Conservation (phyloP, 2,797 vertebrate species). For the Onychomys arenicola region DNA sequence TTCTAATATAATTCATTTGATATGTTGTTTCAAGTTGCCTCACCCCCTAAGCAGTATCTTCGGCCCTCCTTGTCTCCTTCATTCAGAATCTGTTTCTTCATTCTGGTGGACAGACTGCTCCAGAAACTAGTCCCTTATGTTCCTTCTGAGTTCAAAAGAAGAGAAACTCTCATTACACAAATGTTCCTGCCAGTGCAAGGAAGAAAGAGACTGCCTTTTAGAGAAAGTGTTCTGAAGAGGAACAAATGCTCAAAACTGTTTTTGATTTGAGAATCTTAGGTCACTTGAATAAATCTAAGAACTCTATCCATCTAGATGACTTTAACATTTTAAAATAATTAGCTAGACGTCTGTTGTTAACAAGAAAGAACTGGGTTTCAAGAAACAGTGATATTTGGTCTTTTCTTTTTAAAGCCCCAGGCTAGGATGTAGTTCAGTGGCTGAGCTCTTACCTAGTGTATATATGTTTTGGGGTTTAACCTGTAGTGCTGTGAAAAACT, state of each 20-base stretch:
- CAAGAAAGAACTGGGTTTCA: background rate
- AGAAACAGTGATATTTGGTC: slow-evolving; percentile 7
- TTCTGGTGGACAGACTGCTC: background rate
- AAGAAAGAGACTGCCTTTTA: slow-evolving; percentile 10
- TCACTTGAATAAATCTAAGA: background rate
- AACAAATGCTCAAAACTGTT: background rate
- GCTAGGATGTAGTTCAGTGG: background rate
- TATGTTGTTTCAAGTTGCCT: background rate
- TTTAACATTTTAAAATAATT: slow-evolving; percentile 24
- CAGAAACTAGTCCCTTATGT: slow-evolving; percentile 2
- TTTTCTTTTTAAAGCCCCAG: background rate
- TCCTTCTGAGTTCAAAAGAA: slow-evolving; percentile 13
- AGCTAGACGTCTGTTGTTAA: background rate
- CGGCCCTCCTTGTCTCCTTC: background rate
- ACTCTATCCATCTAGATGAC: slow-evolving; percentile 24
- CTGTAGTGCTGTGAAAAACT: background rate
- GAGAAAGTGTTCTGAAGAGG: background rate
- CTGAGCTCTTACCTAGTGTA: background rate
- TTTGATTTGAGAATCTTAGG: slow-evolving; percentile 2
- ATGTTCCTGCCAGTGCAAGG: background rate
- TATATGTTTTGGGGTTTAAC: too few relatives aligned
- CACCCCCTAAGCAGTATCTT: background rate
- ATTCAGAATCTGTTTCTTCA: background rate
- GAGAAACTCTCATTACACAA: slow-evolving; percentile 14
- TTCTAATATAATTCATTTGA: background rate